Percentiles rank a stretch among this genome's conserved stretches.
These are phyloP conservation scores for Dicaeum eximium DNA, from an alignment of 2,113 vertebrate genomes.

Conservation along the genomic window DNA sequence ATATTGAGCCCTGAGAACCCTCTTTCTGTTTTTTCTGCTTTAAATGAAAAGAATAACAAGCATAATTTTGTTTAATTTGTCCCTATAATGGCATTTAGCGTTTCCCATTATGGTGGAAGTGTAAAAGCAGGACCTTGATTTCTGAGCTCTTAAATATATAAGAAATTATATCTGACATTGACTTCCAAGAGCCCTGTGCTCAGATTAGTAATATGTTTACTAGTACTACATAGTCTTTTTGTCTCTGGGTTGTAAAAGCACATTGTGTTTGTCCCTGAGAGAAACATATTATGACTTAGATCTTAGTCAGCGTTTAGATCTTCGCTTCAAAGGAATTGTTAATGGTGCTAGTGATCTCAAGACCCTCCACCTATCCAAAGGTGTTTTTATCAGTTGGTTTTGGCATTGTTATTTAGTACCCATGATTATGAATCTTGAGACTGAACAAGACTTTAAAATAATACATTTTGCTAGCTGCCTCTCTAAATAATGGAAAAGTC, in stretches of 20 bases:
- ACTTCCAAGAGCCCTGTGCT: not conserved
- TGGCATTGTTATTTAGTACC: not conserved
- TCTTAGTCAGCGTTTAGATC: not conserved
- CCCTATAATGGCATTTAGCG: not conserved
- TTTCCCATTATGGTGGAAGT: not conserved
- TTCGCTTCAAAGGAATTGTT: not conserved
- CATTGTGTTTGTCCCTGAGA: not conserved
- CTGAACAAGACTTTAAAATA: not conserved
- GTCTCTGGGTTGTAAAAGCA: not conserved
- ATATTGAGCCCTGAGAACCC: not conserved
- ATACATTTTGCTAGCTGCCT: not conserved
- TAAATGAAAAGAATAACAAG: not conserved
- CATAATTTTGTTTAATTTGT: not conserved
- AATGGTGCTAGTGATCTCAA: not conserved
- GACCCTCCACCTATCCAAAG: not conserved
- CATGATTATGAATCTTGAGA: not conserved
- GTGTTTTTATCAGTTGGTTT: not conserved
- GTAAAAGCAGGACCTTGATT: not conserved
- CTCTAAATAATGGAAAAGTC: not conserved
- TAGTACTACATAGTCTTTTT: no score
- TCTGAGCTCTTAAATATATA: not conserved
- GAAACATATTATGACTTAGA: not conserved
- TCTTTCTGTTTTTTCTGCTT: not conserved
- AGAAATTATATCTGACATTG: not conserved
- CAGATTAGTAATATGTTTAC: not conserved